Evolutionary conservation across 2,797 vertebrate genomes (phyloP), one percentile per base, ranked within the genome.

Genomic region (Avahi laniger): DNA sequence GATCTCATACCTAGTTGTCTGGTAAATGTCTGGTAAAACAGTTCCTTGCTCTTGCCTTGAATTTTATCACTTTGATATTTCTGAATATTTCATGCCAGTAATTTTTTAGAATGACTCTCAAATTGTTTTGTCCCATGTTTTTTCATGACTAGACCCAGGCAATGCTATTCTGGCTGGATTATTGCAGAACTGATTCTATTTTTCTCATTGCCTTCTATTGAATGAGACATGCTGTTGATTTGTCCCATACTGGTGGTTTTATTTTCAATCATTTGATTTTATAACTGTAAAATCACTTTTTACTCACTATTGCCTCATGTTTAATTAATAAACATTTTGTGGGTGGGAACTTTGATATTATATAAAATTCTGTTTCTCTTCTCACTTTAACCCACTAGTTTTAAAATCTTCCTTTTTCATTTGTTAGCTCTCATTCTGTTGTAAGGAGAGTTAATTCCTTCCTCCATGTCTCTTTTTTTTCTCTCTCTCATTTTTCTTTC

Each of bases 11-110:
- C 26, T 26, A 26, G 5, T 79, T 91, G 7, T 63, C 46, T 63
- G 26, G 12, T 43, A 82, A n/a, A n/a, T n/a, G n/a, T n/a, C n/a
- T n/a, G n/a, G 80, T 57, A 15, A 33, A 88, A 48, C 3, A 30
- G 1, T 80, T 87, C 18, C 33, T 95, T 20, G 20, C 4, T 30
- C 20, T 26, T 84, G 54, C 43, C 6, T 70, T 84, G n/a, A 75
- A 54, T 41, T 85, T 87, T 72, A 80, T 61, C 35, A n/a, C 46
- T 38, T 80, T 90, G 15, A 15, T 93, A 70, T 88, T 90, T 95
- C 52, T 76, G 41, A 80, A 90, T 50, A 20, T 59, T 84, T 11
- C 28, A 87, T 6, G 33, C 17, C 35, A 80, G 30, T 90, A 5
- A 57, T 70, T 90, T 70, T 90, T 12, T 72, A 83, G 15, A 76